Evolutionary conservation across 2,888 invertebrate species (phyloP), one percentile per base, ranked within the genome.

Genomic region (Acleris laterana): DNA sequence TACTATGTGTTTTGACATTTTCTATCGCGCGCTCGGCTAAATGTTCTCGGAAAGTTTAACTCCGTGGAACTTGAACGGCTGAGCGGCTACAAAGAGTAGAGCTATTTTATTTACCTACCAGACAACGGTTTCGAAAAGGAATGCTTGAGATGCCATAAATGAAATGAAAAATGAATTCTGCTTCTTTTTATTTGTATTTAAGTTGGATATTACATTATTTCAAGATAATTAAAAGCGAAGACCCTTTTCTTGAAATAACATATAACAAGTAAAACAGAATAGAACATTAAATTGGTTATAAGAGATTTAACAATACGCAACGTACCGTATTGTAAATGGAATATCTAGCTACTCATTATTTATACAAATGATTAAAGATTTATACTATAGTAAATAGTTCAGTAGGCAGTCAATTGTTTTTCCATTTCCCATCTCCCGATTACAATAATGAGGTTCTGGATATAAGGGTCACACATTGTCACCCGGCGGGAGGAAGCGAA

Each of bases 1-100:
- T 81, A 79, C 71, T 77, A 81, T 81, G 77, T 81, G 79, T 82
- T 84, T 77, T 79, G 81, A 81, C 82, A 77, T 80, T 78, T 74
- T 72, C 76, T 78, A 73, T 73, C 74, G 69, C 57, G 50, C 25
- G 51, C 57, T 25, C 60, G n/a, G 60, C 67, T 64, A 67, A 69
- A 68, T 68, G 61, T 48, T 62, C 25, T 46, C 46, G 20, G 50
- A 42, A 62, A 56, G 32, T 66, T 60, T 32, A 49, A 58, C 48
- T 62, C 22, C 22, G 42, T 25, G 22, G 48, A 52, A 57, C 57
- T 66, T 52, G 32, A 61, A 51, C 56, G 56, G 49, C 60, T 44
- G 42, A 48, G 49, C 55, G 56, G 50, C 46, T 56, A 57, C 61
- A 46, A 57, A 61, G 51, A 57, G 56, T 44, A 56, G 56, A 50